A percentile compares a stretch with the other conserved stretches of the same genome.
phyloP scores from a whole-genome alignment of 2,888 invertebrate genomes.

The Parapristionchus giblindavisi region DNA sequence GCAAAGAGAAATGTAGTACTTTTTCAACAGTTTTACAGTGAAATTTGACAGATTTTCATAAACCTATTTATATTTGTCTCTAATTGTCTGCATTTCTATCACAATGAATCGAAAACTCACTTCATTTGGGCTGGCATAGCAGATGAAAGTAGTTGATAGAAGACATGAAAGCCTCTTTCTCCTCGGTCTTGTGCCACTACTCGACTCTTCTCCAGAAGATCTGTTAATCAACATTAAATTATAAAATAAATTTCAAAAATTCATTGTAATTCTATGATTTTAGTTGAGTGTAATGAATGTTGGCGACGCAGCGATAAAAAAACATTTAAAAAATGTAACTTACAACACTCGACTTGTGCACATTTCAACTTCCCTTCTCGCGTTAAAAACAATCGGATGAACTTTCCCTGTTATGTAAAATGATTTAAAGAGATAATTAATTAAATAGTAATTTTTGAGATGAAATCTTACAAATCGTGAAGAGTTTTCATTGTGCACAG shows the following conservation, averaged over 20 bases:
- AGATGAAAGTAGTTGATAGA: slow-evolving; percentile 75
- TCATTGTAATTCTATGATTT: no score
- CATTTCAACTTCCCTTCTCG: slow-evolving; percentile 53
- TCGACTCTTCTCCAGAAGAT: slow-evolving; percentile 73
- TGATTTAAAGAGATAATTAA: not conserved
- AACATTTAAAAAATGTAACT: slow-evolving; percentile 41
- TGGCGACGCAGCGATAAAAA: not conserved
- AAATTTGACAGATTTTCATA: slow-evolving; percentile 39
- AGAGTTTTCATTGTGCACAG: slow-evolving; percentile 66
- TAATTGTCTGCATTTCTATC: not conserved
- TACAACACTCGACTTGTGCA: slow-evolving; percentile 67
- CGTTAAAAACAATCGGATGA: slow-evolving; percentile 66
- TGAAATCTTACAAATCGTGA: slow-evolving; percentile 60
- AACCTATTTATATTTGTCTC: slow-evolving; percentile 39
- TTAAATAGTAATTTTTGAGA: not conserved
- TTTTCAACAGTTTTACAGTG: no score
- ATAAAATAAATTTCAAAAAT: no score
- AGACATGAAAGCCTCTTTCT: slow-evolving; percentile 79
- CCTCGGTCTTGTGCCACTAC: slow-evolving; percentile 77
- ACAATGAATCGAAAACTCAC: slow-evolving; percentile 40
- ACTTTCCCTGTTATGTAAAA: slow-evolving; percentile 61
- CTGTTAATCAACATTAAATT: slow-evolving; percentile 44
- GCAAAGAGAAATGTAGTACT: no score
- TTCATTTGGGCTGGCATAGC: slow-evolving; percentile 48
- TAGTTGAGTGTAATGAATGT: no score